A percentile compares a stretch with the other conserved stretches of the same genome.
These are phyloP conservation scores for Cyaniris semiargus DNA, from an alignment of 2,888 invertebrate genomes.

Conservation along the genomic window DNA sequence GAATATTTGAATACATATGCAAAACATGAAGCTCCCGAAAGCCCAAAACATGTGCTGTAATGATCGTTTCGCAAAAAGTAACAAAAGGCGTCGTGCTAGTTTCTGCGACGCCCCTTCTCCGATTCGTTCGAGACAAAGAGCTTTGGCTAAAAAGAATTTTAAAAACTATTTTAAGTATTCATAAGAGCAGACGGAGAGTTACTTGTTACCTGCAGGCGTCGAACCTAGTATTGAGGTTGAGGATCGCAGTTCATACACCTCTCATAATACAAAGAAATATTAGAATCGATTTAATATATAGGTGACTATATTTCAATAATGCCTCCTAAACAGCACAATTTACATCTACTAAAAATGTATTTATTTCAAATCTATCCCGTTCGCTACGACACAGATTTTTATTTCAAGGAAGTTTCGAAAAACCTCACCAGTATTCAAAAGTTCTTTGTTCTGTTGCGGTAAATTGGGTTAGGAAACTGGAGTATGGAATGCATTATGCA, in stretches of 20 bases:
- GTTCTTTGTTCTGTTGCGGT: slow-evolving; percentile 41
- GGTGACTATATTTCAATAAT: slow-evolving; percentile 27
- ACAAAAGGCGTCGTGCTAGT: background rate
- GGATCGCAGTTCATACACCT: background rate
- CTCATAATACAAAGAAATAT: slow-evolving; percentile 20
- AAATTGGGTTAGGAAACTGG: slow-evolving; percentile 41
- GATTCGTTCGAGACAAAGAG: background rate
- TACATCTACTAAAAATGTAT: slow-evolving; percentile 23
- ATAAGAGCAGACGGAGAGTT: background rate
- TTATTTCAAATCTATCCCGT: slow-evolving; percentile 8
- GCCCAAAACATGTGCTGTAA: background rate
- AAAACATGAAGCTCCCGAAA: background rate
- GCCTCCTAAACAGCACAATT: background rate
- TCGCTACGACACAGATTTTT: background rate
- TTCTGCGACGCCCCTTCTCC: slow-evolving; percentile 12
- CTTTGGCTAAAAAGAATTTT: slow-evolving; percentile 1
- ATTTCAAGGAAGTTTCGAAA: slow-evolving; percentile 17
- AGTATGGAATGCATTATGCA: slow-evolving; percentile 40
- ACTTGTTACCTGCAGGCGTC: background rate
- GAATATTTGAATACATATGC: background rate
- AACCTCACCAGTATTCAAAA: slow-evolving; percentile 22
- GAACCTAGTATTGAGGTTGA: background rate
- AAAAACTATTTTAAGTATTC: slow-evolving; percentile 12
- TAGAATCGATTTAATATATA: slow-evolving; percentile 23
- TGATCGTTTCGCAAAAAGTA: background rate